Percentiles rank a stretch among this genome's conserved stretches.
Evolutionary conservation across 2,113 vertebrate genomes (phyloP).

Genomic region (Erpornis zantholeuca): DNA sequence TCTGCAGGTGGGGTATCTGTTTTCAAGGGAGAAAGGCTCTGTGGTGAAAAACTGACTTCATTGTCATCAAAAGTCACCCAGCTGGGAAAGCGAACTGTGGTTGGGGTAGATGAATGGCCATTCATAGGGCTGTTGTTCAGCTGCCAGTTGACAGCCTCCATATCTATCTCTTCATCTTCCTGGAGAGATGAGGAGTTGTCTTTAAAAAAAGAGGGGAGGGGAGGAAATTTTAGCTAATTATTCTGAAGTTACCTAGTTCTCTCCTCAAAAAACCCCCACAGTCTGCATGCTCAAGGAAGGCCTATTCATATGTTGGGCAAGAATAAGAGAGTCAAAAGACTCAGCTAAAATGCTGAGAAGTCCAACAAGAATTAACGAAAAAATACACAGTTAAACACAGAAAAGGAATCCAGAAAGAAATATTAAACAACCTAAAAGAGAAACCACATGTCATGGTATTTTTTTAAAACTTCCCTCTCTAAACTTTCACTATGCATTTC

Average conservation of each 20-base stretch:
- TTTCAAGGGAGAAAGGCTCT: constrained; percentile 66
- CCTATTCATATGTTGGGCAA: neutral
- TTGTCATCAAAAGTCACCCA: constrained; percentile 93
- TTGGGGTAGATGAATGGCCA: constrained; percentile 67
- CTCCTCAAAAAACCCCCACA: neutral
- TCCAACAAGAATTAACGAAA: neutral
- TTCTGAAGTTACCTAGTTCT: neutral
- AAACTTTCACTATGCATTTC: neutral
- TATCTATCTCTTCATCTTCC: constrained; percentile 85
- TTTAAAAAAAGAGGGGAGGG: constrained; percentile 60
- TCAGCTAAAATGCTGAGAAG: neutral
- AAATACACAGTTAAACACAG: neutral
- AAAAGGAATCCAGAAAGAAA: neutral
- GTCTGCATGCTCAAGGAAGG: neutral
- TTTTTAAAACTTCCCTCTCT: neutral
- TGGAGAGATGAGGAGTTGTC: constrained; percentile 80
- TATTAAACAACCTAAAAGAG: neutral
- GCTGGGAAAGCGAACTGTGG: constrained; percentile 77
- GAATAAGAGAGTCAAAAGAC: neutral
- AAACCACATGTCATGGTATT: neutral
- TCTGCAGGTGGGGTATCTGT: constrained; percentile 44
- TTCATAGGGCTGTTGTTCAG: constrained; percentile 69
- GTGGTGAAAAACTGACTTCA: constrained; percentile 56
- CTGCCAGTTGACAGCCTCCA: constrained; percentile 80
- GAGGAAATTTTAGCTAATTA: constrained; percentile 39